A percentile compares a stretch with the other conserved stretches of the same genome.
Evolutionary conservation across 2,113 vertebrate species (phyloP).

Genomic region (Oenanthe oenanthe): DNA sequence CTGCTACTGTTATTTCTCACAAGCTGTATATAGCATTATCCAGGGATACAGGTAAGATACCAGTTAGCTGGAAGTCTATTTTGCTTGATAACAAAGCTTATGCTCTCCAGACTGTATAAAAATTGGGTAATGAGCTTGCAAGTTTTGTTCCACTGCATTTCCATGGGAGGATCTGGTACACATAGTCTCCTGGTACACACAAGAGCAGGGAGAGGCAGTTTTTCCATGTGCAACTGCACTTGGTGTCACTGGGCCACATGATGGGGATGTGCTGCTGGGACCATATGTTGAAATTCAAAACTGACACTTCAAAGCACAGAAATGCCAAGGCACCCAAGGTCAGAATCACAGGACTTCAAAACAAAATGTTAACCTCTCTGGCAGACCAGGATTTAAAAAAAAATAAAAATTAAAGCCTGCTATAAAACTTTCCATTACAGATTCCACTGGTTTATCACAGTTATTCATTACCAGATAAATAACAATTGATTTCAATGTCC

Average conservation of each 20-base stretch:
- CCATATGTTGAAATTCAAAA: constrained; percentile 11
- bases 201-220: not conserved
- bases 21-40: not conserved
- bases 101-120: not conserved
- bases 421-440: not conserved
- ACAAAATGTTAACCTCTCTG: not conserved
- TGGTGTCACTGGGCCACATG: not conserved
- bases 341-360: not conserved
- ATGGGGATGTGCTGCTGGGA: not conserved
- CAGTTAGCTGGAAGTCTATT: not conserved
- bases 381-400: not conserved
- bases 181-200: not conserved
- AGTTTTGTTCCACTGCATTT: constrained; percentile 14
- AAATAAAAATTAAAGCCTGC: not conserved
- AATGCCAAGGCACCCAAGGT: not conserved
- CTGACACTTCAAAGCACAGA: not conserved
- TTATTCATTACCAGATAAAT: constrained; percentile 52
- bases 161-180: not conserved
- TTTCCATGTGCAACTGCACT: not conserved
- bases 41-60: not conserved
- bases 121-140: constrained; percentile 7
- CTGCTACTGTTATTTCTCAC: not conserved
- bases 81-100: not conserved
- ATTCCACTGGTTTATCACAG: not conserved
- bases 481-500: constrained; percentile 24